Conservation (phyloP, 2,888 invertebrate genomes). For the Creontiades dilutus region DNA sequence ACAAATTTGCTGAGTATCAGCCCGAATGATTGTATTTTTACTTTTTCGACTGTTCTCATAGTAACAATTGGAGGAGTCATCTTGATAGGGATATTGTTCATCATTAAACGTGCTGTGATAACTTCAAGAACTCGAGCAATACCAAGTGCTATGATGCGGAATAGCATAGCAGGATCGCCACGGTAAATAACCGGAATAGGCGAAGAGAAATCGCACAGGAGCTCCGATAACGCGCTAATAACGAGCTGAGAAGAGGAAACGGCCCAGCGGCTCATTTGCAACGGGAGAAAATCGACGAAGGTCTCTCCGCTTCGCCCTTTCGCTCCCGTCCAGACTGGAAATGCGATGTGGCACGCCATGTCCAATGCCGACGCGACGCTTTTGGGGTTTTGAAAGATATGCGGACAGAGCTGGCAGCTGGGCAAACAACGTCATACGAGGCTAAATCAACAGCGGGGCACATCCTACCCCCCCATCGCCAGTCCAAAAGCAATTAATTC, state of each 20-base stretch:
- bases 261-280: not conserved
- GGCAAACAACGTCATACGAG: constrained; percentile 45
- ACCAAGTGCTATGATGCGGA: too few relatives aligned
- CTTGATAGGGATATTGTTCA: too few relatives aligned
- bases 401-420: constrained; percentile 36
- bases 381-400: constrained; percentile 25
- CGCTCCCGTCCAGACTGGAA: not conserved
- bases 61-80: too few relatives aligned
- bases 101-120: too few relatives aligned
- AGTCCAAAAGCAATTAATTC: constrained; percentile 29
- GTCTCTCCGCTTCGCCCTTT: not conserved
- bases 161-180: too few relatives aligned
- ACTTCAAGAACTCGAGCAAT: too few relatives aligned
- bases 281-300: not conserved
- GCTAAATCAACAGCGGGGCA: constrained; percentile 24
- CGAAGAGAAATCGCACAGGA: too few relatives aligned
- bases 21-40: too few relatives aligned
- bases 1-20: too few relatives aligned
- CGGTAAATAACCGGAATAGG: too few relatives aligned
- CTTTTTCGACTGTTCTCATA: too few relatives aligned
- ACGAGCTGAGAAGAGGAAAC: not conserved
- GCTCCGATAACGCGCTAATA: not conserved
- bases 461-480: not conserved
- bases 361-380: not conserved
- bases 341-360: constrained; percentile 24